These are phyloP conservation scores for Tetragonisca angustula DNA, from an alignment of 2,888 invertebrate species.

Conservation along the genomic window DNA sequence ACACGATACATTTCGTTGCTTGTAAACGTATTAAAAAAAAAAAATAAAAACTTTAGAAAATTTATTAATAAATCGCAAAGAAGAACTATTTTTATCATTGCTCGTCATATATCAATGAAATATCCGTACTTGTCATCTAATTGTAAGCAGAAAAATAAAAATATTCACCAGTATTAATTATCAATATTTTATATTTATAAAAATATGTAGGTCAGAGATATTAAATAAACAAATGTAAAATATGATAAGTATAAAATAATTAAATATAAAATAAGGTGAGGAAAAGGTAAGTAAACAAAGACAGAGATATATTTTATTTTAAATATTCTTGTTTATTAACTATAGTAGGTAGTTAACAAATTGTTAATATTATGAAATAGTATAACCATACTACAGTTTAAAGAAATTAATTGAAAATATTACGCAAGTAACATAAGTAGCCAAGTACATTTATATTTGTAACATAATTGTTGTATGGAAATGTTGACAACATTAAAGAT, in stretches of 20 bases:
- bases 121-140: neutral
- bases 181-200: too few species aligned
- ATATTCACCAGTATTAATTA: neutral
- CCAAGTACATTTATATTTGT: neutral
- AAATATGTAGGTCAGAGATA: neutral
- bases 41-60: too few species aligned
- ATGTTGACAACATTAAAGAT: neutral
- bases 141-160: neutral
- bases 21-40: too few species aligned
- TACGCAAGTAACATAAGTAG: neutral
- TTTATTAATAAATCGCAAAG: neutral
- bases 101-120: neutral
- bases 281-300: neutral
- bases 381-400: neutral
- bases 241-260: neutral
- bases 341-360: neutral
- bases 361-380: neutral
- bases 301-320: neutral
- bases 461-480: neutral
- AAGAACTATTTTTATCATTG: neutral
- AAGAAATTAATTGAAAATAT: neutral
- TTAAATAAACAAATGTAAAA: neutral
- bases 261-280: neutral
- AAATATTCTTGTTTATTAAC: slow-evolving; percentile 3
- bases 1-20: too few species aligned